Conservation (phyloP, 2,888 invertebrate species). For the Heliothis peltigera region DNA sequence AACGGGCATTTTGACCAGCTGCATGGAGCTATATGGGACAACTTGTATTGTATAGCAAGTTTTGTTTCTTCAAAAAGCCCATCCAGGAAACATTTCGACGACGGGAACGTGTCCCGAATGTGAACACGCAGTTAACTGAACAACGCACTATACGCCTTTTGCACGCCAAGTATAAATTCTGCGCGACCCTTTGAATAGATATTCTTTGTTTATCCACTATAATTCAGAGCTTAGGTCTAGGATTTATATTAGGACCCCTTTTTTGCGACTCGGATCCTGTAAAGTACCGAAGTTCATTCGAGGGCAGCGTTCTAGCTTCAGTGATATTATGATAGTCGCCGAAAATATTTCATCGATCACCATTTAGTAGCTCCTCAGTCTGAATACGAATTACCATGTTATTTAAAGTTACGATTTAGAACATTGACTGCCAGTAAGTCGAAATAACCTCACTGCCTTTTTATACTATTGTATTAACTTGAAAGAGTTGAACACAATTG, state of each 20-base stretch:
- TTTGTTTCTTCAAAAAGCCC: conserved; percentile 78
- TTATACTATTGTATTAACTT: too few relatives aligned
- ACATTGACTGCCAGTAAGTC: too few relatives aligned
- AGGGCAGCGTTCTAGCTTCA: conserved; percentile 6
- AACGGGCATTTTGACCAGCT: conserved; percentile 60
- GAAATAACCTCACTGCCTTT: too few relatives aligned
- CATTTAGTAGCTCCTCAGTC: neutral
- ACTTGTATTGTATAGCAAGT: conserved; percentile 65
- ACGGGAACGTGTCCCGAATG: conserved; percentile 74
- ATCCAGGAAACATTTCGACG: conserved; percentile 73
- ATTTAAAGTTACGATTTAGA: neutral
- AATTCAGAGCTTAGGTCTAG: conserved; percentile 52
- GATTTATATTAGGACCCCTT: conserved; percentile 22
- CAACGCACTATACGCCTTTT: conserved; percentile 43
- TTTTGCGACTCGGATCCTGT: conserved; percentile 21
- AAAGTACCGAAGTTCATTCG: conserved; percentile 21
- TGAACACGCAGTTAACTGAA: conserved; percentile 41
- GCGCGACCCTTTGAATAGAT: conserved; percentile 58
- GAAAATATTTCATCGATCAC: conserved; percentile 17
- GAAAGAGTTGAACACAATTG: too few relatives aligned
- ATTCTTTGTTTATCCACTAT: conserved; percentile 60
- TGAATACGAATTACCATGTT: conserved; percentile 1
- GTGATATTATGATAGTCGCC: neutral
- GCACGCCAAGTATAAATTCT: conserved; percentile 53
- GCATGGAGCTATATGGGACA: conserved; percentile 44